Percentiles rank a stretch among this genome's conserved stretches.
Evolutionary conservation across 2,888 invertebrate genomes (phyloP).

Genomic region (Furcula furcula): DNA sequence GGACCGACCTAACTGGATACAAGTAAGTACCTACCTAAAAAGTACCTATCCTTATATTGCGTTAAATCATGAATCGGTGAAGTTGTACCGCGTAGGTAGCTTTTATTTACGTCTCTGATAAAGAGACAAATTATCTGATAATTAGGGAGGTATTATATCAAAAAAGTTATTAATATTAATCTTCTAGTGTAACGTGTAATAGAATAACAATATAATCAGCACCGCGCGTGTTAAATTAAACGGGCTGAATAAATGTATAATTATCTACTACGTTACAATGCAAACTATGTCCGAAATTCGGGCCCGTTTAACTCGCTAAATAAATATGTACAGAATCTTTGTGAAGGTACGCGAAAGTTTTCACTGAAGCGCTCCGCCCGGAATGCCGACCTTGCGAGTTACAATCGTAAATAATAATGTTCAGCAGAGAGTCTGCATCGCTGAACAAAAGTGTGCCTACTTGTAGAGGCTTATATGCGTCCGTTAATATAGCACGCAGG

Average conservation of each 20-base stretch:
- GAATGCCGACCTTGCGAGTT: constrained; percentile 32
- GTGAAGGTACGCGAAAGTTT: constrained; percentile 43
- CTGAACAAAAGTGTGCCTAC: constrained; percentile 31
- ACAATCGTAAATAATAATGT: constrained; percentile 12
- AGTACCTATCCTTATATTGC: too few relatives aligned
- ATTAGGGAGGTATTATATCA: too few relatives aligned
- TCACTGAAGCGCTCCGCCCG: constrained; percentile 26
- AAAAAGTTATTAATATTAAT: too few relatives aligned
- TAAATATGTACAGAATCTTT: constrained; percentile 42
- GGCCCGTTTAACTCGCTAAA: constrained; percentile 32
- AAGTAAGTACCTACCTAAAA: too few relatives aligned
- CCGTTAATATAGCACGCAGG: constrained; percentile 61
- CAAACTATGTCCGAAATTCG: constrained; percentile 45
- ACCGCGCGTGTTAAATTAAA: constrained; percentile 36
- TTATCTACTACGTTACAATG: constrained; percentile 37
- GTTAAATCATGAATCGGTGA: too few relatives aligned
- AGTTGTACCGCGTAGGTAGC: too few relatives aligned
- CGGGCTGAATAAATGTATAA: constrained; percentile 40
- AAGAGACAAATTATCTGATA: too few relatives aligned
- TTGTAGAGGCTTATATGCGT: constrained; percentile 38
- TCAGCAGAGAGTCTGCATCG: constrained; percentile 17
- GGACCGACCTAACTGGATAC: too few relatives aligned
- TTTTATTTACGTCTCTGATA: too few relatives aligned
- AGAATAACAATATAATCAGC: constrained; percentile 2
- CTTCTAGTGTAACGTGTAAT: too few relatives aligned